Base-by-base conservation (phyloP, 2,113 vertebrate genomes). In the Onychorhynchus coronatus region DNA sequence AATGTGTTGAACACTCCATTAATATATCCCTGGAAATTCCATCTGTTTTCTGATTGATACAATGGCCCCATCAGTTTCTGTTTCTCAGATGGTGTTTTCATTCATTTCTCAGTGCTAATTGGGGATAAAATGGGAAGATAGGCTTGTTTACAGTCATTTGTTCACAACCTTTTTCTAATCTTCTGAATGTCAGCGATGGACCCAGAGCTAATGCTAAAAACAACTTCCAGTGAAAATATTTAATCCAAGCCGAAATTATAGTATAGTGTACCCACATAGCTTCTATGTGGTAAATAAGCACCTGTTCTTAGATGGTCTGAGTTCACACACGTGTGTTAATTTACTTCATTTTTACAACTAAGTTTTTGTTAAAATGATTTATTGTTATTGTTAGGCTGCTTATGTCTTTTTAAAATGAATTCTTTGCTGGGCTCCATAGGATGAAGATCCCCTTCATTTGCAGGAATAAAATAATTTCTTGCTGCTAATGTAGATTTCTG, bases 381-480 rank as follows among this genome's bases (percentile, higher is more conserved):
- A 52, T 14, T 63, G 15, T n/a, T 30, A 19, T 2, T 31, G 39
- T 62, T 83, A 52, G 61, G 19, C n/a, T 11, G 8, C 35, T 73
- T 66, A 17, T 85, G 88, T 92, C 1, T 71, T 86, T 91, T n/a
- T 13, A 4, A 63, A 83, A 76, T 63, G 0, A 68, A 12, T 78
- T 62, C 6, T 63, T 90, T 62, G 9, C 39, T 79, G 44, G 14
- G 16, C 46, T 81, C 9, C 9, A 10, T 20, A 33, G 35, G 23
- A 35, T 61, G 67, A 89, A 50, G 10, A 6, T 84, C 18, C 33
- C 35, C 12, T 75, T 83, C 27, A 80, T 11, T 1, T 81, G 41
- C 46, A 70, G 68, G 65, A 89, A 77, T 70, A 77, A 79, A 91
- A 76, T 49, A 27, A 61, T 52, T 86, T 87, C 28, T 17, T 77